These are phyloP conservation scores for Montipora efflorescens DNA, from an alignment of 64 coral and sea anemone genomes.

Conservation along the genomic window DNA sequence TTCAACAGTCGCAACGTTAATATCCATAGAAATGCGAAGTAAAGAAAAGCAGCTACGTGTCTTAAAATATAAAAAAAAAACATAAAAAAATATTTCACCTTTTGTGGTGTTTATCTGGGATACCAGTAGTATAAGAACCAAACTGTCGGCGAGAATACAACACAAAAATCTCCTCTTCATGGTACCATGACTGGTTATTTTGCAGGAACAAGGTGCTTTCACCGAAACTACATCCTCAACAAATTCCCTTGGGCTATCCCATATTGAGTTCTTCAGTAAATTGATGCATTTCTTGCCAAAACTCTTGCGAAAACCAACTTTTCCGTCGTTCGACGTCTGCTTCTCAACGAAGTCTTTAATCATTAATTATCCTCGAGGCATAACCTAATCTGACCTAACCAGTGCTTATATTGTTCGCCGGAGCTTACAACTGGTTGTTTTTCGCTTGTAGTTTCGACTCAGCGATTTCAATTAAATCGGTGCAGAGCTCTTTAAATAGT, in stretches of 20 bases:
- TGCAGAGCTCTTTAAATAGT: not conserved
- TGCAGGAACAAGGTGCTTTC: constrained; percentile 10
- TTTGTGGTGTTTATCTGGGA: not conserved
- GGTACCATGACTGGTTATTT: constrained; percentile 24
- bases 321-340: not conserved
- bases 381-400: constrained; percentile 49
- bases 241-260: not conserved
- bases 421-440: constrained; percentile 50
- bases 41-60: not conserved
- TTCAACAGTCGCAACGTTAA: not conserved
- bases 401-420: constrained; percentile 25
- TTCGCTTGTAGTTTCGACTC: not conserved
- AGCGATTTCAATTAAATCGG: not conserved
- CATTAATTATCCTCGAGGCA: constrained; percentile 5
- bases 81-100: not conserved
- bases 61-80: not conserved
- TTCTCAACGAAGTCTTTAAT: constrained; percentile 1
- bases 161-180: constrained; percentile 29
- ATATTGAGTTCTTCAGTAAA: not conserved
- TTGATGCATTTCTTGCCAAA: constrained; percentile 4
- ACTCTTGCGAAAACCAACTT: not conserved
- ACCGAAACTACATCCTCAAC: constrained; percentile 7
- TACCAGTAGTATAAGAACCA: constrained; percentile 7
- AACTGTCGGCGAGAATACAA: constrained; percentile 13
- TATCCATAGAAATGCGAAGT: not conserved